Evolutionary conservation across 2,113 vertebrate genomes (phyloP).

Genomic region (Eonycteris spelaea): DNA sequence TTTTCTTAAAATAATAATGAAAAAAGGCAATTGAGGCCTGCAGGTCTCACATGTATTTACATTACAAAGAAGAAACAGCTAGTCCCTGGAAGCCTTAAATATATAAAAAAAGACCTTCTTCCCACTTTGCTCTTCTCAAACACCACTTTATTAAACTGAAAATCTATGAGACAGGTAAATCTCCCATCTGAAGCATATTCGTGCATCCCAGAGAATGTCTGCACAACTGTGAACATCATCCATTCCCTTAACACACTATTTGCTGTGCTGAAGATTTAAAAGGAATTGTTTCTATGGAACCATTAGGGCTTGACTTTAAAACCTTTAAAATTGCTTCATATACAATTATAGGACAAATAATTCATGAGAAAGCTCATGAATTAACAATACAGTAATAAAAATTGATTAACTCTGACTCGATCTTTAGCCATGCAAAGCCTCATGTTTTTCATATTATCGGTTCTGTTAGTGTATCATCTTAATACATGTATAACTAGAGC

Average conservation of each 20-base stretch:
- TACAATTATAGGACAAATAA: neutral
- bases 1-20: neutral
- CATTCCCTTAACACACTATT: neutral
- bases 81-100: neutral
- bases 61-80: neutral
- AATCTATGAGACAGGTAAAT: neutral
- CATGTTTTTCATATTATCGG: neutral
- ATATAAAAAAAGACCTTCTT: neutral
- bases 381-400: neutral
- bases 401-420: neutral
- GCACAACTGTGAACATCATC: rapidly evolving
- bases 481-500: neutral
- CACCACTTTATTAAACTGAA: neutral
- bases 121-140: neutral
- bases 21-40: neutral
- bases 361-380: neutral
- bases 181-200: neutral
- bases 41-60: neutral
- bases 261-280: neutral
- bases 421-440: neutral
- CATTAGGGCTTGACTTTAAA: neutral
- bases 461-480: neutral
- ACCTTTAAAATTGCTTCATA: neutral
- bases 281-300: neutral
- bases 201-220: neutral